Evolutionary conservation across 2,888 invertebrate species (phyloP), one percentile per base, ranked within the genome.

Genomic region (Ceriagrion tenellum): DNA sequence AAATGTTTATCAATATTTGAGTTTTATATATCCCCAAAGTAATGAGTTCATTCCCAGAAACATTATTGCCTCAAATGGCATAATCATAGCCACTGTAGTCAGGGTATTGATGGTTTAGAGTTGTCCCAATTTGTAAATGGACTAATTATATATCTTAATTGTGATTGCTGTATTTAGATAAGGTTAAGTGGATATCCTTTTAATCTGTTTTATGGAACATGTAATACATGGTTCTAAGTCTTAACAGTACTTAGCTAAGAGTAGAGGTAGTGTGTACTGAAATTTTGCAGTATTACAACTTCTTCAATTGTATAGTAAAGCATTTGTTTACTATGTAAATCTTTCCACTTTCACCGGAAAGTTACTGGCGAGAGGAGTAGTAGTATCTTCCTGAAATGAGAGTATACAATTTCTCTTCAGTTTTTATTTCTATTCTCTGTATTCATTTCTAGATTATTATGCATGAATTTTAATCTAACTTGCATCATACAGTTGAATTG

Each of bases 81-180:
- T 93, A 93, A 93, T 69, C 69, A 93, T 93, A 93, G 93, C 93
- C 93, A 69, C 93, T 69, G 63, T 93, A 93, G 93, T 47, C 93
- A 93, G 93, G 93, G 93, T 93, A 69, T 55, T n/a, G n/a, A 35
- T 93, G 35, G 81, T 69, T 63, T 93, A 93, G 47, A 55, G 8
- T 89, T 89, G 47, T 89, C 89, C 89, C 89, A n/a, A 69, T 69
- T 93, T 93, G 93, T 93, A 93, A 93, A 93, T 93, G 47, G 69
- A 74, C 16, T 89, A 69, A 69, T 69, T 81, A 35, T 81, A n/a
- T 26, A 47, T 69, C 93, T 40, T 47, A 63, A 69, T 69, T 69
- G 69, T 93, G 47, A 93, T 47, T 69, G 91, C 26, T 74, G 74
- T 93, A 55, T n/a, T 69, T 93, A 93, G 93, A 23, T 69, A n/a